Evolutionary conservation across 2,888 invertebrate species (phyloP).

Genomic region (Stictocephala bisonia): DNA sequence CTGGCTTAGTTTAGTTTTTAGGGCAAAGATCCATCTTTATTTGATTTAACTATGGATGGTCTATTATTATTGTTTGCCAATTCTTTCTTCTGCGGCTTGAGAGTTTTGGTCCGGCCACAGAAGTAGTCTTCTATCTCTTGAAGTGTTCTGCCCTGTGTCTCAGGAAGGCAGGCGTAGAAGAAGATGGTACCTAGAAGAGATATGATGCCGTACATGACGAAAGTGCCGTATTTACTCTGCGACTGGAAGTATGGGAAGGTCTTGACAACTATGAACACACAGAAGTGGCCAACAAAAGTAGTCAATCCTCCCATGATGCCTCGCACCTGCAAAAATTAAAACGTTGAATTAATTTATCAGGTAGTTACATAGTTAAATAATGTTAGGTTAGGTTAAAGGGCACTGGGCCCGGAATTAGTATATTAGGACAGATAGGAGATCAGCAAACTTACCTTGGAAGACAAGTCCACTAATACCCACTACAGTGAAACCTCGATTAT

Average conservation of each 20-base stretch:
- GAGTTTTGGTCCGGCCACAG: conserved; percentile 70
- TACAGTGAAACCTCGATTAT: too few relatives aligned
- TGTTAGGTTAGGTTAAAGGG: background rate
- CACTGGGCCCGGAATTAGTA: too few relatives aligned
- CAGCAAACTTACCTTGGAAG: too few relatives aligned
- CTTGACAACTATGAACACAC: conserved; percentile 76
- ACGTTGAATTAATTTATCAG: background rate
- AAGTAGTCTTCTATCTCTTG: conserved; percentile 80
- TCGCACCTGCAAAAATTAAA: conserved; percentile 68
- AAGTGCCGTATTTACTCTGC: conserved; percentile 71
- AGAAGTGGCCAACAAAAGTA: conserved; percentile 73
- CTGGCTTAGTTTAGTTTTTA: too few relatives aligned
- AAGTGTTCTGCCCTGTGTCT: conserved; percentile 75
- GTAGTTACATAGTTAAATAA: conserved; percentile 4
- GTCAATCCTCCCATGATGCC: conserved; percentile 76
- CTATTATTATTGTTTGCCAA: conserved; percentile 43
- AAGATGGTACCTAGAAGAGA: conserved; percentile 71
- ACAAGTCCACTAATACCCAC: too few relatives aligned
- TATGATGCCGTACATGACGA: conserved; percentile 72
- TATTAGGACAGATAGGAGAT: background rate
- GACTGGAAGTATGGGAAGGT: conserved; percentile 71
- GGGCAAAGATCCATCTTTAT: conserved; percentile 52
- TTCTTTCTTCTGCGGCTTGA: conserved; percentile 59
- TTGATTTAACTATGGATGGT: conserved; percentile 51
- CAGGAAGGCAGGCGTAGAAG: conserved; percentile 74